Evolutionary conservation across 2,888 invertebrate genomes (phyloP).

Genomic region (Campoplex nolae): DNA sequence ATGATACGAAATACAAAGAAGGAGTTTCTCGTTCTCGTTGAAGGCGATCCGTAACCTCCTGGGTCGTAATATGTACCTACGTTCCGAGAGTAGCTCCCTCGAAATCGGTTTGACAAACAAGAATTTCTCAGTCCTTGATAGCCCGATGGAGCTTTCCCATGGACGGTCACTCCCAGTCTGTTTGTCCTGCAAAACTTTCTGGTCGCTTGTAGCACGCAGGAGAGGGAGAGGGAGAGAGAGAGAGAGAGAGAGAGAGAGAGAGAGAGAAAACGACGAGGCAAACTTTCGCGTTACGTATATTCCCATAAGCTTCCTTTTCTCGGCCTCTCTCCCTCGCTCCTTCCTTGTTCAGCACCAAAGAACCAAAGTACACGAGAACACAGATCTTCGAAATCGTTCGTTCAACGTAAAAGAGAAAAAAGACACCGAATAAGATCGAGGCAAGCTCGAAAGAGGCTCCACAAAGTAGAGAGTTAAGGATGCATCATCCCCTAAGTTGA

Average conservation of each 20-base stretch:
- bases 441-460: conserved; percentile 31
- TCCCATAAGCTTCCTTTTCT: conserved; percentile 3
- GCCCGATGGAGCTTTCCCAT: conserved; percentile 39
- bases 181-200: conserved; percentile 63
- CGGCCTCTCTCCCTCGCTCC: neutral
- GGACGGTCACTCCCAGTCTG: conserved; percentile 43
- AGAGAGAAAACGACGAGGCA: conserved; percentile 25
- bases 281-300: conserved; percentile 24
- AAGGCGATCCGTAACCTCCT: conserved; percentile 22
- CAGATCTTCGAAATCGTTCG: conserved; percentile 55
- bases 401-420: conserved; percentile 14
- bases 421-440: conserved; percentile 6
- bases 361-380: conserved; percentile 54
- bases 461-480: conserved; percentile 41
- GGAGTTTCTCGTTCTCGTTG: conserved; percentile 21
- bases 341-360: conserved; percentile 16
- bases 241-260: conserved; percentile 9
- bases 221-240: neutral
- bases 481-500: conserved; percentile 38
- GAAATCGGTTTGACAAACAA: conserved; percentile 67
- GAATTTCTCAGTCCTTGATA: conserved; percentile 63
- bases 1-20: conserved; percentile 44
- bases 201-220: neutral
- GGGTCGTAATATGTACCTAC: conserved; percentile 51
- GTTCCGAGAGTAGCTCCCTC: conserved; percentile 47